Evolutionary conservation across 2,888 invertebrate species (phyloP).

Genomic region (Peribatodes rhomboidaria): DNA sequence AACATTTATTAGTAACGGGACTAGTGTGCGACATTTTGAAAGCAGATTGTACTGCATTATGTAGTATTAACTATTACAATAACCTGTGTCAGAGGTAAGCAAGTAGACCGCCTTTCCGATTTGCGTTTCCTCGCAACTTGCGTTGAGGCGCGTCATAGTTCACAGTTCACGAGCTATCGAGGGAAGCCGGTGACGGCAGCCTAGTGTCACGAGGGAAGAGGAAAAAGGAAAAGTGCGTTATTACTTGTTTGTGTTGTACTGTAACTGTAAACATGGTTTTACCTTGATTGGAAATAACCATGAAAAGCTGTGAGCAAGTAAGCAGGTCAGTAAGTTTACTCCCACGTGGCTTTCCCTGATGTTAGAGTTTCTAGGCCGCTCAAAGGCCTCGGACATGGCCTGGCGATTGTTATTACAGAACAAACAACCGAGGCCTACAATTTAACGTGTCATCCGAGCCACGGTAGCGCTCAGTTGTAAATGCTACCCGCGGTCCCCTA

Average conservation of each 20-base stretch:
- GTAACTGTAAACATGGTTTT: not conserved
- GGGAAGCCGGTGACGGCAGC: slow-evolving; percentile 21
- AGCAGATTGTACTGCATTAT: too few relatives aligned
- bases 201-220: not conserved
- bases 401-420: too few relatives aligned
- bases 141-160: slow-evolving; percentile 24
- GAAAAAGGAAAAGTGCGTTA: slow-evolving; percentile 4
- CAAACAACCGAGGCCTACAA: too few relatives aligned
- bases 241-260: not conserved
- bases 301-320: not conserved
- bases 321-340: too few relatives aligned
- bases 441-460: too few relatives aligned
- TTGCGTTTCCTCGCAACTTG: slow-evolving; percentile 24
- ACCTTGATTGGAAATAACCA: not conserved
- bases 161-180: slow-evolving; percentile 24
- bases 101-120: slow-evolving; percentile 29
- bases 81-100: not conserved
- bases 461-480: too few relatives aligned
- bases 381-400: too few relatives aligned
- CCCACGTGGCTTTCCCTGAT: too few relatives aligned
- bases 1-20: too few relatives aligned
- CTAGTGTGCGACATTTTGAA: too few relatives aligned
- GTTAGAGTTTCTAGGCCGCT: too few relatives aligned
- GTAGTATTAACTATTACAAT: not conserved
- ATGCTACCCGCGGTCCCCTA: too few relatives aligned